phyloP scores from a whole-genome alignment of 2,113 vertebrate genomes.

The Melanostigma gelatinosum region DNA sequence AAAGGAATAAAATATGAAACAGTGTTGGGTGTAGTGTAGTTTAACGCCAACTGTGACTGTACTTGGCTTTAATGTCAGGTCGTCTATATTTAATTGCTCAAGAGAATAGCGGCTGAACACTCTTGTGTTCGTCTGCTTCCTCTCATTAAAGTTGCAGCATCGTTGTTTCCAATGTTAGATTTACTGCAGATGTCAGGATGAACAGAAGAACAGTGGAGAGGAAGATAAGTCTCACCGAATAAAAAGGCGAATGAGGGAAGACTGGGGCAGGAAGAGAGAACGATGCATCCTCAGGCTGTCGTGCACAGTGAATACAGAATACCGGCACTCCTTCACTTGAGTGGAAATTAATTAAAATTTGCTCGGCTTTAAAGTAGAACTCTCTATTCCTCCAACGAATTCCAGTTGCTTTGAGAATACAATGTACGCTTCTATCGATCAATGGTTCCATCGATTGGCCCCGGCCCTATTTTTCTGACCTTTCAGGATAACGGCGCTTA shows the following conservation, averaged over 20 bases:
- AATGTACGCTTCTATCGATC: not conserved
- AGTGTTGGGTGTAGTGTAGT: not conserved
- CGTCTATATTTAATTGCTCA: constrained; percentile 50
- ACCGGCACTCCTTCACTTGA: not conserved
- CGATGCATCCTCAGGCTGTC: not conserved
- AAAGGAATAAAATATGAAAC: constrained; percentile 33
- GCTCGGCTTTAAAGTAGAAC: not conserved
- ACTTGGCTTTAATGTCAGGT: constrained; percentile 13
- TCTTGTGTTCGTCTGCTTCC: constrained; percentile 17
- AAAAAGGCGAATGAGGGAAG: not conserved
- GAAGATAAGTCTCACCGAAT: not conserved
- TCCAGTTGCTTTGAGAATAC: not conserved
- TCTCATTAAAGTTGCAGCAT: constrained; percentile 62
- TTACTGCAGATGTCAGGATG: constrained; percentile 9
- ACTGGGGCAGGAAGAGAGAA: not conserved
- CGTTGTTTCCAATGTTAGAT: not conserved
- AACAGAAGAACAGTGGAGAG: not conserved
- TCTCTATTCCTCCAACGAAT: not conserved
- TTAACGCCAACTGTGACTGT: not conserved
- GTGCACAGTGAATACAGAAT: constrained; percentile 2
- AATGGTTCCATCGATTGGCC: not conserved
- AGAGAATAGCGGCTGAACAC: constrained; percentile 38
- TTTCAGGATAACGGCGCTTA: not conserved
- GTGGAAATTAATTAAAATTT: not conserved
- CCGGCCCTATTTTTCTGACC: not conserved